Base-by-base conservation (phyloP, 2,113 vertebrate genomes). In the Elgaria multicarinata region DNA sequence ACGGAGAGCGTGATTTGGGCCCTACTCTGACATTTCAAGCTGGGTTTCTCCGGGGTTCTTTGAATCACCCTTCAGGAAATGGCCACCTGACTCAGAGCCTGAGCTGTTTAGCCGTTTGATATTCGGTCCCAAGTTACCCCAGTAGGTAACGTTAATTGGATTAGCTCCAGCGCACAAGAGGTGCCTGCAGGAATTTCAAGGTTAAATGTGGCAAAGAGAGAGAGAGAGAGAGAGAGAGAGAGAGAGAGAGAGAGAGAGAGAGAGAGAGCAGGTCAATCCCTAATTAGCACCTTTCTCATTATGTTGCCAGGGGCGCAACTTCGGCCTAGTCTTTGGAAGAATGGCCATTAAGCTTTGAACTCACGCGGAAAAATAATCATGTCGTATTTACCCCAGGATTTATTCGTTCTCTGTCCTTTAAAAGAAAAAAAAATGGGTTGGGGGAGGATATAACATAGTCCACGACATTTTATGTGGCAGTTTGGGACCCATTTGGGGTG, bases 191-290 rank as follows among this genome's bases (percentile, higher is more conserved):
- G 95, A 95, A 95, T 96, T 64, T 92, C 94, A 95, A 92, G 91
- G 94, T 93, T 97, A 96, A 96, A 93, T 81, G 86, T 75, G 93
- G 89, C 92, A 14, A 96, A 96, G 95, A 95, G 92, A n/a, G n/a
- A n/a, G n/a, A n/a, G n/a, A n/a, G n/a, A n/a, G n/a, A n/a, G n/a
- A n/a, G n/a, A n/a, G n/a, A n/a, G n/a, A n/a, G n/a, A n/a, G 85
- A 91, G 92, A 84, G 88, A 89, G 74, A 83, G 0, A 55, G 84
- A 91, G 92, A 84, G 88, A 89, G 74, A 84, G 85, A 91, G 92
- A 84, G 88, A 89, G 74, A 84, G 0, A 50, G 87, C 83, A 91
- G 93, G 93, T 95, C 96, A 95, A 87, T 62, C 0, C 91, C 95
- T 96, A 93, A 92, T 95, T 90, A 93, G 79, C 93, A 78, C 90